phyloP scores from a whole-genome alignment of 92 coral and sea anemone genomes.

The Phenganax marumi region DNA sequence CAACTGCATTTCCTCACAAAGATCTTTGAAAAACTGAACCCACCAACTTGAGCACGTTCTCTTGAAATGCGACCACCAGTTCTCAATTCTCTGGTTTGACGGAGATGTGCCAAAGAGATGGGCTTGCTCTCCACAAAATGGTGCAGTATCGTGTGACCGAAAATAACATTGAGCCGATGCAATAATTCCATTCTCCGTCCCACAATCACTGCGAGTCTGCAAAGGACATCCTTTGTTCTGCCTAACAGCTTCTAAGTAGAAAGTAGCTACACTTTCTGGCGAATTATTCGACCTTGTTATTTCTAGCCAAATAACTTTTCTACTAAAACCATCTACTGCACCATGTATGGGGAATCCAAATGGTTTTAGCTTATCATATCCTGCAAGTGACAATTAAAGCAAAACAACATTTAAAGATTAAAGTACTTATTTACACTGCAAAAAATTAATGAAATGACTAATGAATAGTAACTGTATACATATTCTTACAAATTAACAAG shows the following conservation, averaged over 20 bases:
- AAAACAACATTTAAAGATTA: not conserved
- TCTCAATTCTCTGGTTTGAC: constrained; percentile 48
- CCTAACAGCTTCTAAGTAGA: constrained; percentile 12
- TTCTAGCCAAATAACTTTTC: constrained; percentile 11
- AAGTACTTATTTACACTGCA: too few relatives aligned
- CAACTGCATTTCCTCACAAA: constrained; percentile 1
- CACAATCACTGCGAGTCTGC: constrained; percentile 50
- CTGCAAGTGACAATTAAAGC: not conserved
- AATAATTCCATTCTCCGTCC: constrained; percentile 45
- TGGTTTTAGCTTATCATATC: constrained; percentile 30
- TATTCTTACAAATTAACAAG: not conserved
- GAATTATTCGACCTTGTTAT: constrained; percentile 2
- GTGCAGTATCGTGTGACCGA: constrained; percentile 36
- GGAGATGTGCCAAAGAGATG: constrained; percentile 50
- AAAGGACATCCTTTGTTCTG: constrained; percentile 43
- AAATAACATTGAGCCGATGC: constrained; percentile 48
- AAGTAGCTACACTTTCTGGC: not conserved
- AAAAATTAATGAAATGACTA: too few relatives aligned
- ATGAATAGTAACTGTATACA: too few relatives aligned
- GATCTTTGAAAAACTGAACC: constrained; percentile 18
- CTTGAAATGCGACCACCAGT: constrained; percentile 31
- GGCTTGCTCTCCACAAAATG: constrained; percentile 48
- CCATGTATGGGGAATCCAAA: constrained; percentile 23
- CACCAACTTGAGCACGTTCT: constrained; percentile 8
- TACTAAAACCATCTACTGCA: constrained; percentile 11